Evolutionary conservation across 2,113 vertebrate species (phyloP).

Genomic region (Hirundichthys speculiger): DNA sequence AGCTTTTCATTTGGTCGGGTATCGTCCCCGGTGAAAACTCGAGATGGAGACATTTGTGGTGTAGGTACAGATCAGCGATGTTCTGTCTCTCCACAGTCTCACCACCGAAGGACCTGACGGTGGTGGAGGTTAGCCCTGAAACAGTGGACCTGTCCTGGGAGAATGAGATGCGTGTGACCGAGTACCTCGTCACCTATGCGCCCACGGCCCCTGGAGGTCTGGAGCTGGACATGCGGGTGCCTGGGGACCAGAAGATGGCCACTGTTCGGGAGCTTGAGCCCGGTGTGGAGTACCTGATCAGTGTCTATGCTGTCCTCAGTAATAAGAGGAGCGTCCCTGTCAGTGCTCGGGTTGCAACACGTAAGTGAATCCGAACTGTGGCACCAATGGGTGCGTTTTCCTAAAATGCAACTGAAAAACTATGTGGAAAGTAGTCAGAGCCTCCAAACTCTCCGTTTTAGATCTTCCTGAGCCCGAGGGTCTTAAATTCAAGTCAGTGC

Average conservation of each 20-base stretch:
- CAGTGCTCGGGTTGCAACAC: conserved; percentile 92
- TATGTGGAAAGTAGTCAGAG: not conserved
- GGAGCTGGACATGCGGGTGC: conserved; percentile 89
- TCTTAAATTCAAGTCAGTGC: conserved; percentile 93
- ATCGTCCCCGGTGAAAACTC: not conserved
- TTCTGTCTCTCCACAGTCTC: conserved; percentile 83
- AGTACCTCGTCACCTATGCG: conserved; percentile 89
- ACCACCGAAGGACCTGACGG: conserved; percentile 89
- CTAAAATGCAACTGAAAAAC: not conserved
- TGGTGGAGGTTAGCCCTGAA: conserved; percentile 89
- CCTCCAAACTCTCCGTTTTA: conserved; percentile 55
- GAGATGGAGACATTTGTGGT: not conserved
- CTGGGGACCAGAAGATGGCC: conserved; percentile 88
- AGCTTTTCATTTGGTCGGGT: not conserved
- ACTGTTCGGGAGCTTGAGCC: conserved; percentile 92
- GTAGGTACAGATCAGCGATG: conserved; percentile 6
- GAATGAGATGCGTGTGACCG: conserved; percentile 90
- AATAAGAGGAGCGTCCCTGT: conserved; percentile 95
- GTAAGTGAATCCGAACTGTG: conserved; percentile 76
- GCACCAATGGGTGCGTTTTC: no score
- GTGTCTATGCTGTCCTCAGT: conserved; percentile 92
- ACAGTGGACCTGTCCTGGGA: conserved; percentile 93
- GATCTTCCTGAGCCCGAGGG: conserved; percentile 95
- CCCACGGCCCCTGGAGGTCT: conserved; percentile 90
- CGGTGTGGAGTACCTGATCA: conserved; percentile 94